Evolutionary conservation across 1,140 invertebrate genomes (phyloP), one percentile per base, ranked within the genome.

Genomic region (Drosophila bocki): DNA sequence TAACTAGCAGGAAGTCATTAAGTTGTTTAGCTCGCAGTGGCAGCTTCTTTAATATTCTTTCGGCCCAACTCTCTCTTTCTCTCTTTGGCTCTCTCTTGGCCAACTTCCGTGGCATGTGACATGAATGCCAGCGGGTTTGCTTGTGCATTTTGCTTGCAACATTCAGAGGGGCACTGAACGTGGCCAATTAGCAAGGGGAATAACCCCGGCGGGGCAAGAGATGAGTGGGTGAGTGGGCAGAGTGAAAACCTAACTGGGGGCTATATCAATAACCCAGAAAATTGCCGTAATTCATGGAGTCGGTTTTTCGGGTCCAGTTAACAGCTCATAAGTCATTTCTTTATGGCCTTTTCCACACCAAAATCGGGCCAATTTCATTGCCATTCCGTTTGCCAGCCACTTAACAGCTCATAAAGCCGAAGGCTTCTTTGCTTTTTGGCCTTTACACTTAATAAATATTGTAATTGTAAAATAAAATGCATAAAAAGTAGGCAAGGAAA

Each of bases 1-100:
- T 80, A 87, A 88, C 83, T 87, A 88, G 84, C 83, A 87, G 83
- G 84, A 87, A 87, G 83, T 87, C 83, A 87, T 87, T 87, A 88
- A 88, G 84, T 83, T 87, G 84, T 88, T 87, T 88, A 88, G 77
- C 69, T 74, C 58, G 58, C 71, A 75, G 51, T 75, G 59, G 44
- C 33, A 26, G 70, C 69, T 72, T 60, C 69, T 72, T 76, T 75
- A 57, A 63, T 50, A 57, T 75, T 65, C 72, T 64, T 65, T 39
- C 3, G 32, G n/a, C 11, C 47, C 32, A 11, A 42, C 48, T 41
- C 35, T 47, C 42, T 29, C 4, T 37, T 4, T 9, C 22, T 17
- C 17, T 32, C 22, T n/a, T 19, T 62, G 4, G 19, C 51, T 37
- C 33, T 37, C 33, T 54, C 2, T 68, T 68, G 32, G 32, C 41